Conservation (phyloP, 2,797 vertebrate genomes). For the Crax fasciolata region DNA sequence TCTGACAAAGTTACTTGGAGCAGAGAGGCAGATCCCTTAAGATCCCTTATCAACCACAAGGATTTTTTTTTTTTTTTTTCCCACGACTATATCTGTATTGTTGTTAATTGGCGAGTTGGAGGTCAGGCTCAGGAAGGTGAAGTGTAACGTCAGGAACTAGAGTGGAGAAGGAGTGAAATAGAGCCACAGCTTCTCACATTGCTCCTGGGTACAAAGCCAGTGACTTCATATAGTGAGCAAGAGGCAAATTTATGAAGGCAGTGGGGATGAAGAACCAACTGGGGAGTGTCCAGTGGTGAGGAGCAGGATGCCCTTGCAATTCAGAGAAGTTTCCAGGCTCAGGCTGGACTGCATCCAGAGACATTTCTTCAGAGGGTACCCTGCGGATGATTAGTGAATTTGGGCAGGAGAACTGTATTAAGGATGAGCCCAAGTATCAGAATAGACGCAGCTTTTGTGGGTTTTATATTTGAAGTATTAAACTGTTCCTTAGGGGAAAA, state of each 20-base stretch:
- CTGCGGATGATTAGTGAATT: background rate
- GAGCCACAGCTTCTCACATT: background rate
- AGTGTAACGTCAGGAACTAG: background rate
- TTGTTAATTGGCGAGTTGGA: background rate
- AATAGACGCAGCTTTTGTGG: background rate
- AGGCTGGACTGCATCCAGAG: background rate
- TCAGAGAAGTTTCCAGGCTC: background rate
- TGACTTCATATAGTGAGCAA: fast-evolving
- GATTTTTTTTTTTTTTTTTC: background rate
- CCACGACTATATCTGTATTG: background rate
- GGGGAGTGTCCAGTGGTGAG: background rate
- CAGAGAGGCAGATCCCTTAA: background rate
- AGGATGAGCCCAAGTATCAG: background rate
- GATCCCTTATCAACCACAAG: background rate
- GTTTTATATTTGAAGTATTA: background rate
- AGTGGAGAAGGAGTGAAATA: background rate
- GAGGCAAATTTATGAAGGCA: background rate
- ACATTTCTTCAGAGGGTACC: background rate
- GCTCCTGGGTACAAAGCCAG: background rate
- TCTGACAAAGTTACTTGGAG: background rate
- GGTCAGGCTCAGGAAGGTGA: background rate
- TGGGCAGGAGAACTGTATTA: background rate
- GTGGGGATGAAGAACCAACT: background rate
- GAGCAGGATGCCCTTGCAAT: background rate
- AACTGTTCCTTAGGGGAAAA: background rate